Percentiles rank a stretch among this genome's conserved stretches.
Evolutionary conservation across 2,113 vertebrate genomes (phyloP).

Genomic region (Notarius quadriscutis): DNA sequence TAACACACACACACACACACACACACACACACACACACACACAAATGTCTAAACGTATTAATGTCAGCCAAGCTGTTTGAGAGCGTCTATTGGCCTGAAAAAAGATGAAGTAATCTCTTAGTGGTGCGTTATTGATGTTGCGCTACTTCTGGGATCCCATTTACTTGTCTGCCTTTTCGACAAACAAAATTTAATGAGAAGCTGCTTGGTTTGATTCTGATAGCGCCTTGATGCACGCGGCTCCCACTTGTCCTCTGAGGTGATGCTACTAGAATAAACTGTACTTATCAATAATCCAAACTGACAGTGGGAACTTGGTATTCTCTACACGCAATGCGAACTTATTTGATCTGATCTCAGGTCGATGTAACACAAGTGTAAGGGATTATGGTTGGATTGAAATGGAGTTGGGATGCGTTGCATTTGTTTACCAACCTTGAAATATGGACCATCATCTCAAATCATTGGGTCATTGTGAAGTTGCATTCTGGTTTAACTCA

Average conservation of each 20-base stretch:
- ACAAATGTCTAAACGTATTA: conserved; percentile 34
- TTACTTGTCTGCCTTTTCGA: conserved; percentile 31
- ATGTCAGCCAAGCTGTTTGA: conserved; percentile 36
- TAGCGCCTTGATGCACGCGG: conserved; percentile 36
- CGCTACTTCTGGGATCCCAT: conserved; percentile 36
- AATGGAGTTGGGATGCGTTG: conserved; percentile 15
- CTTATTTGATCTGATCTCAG: conserved; percentile 21
- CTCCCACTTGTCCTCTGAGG: conserved; percentile 22
- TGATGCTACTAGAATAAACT: conserved; percentile 44
- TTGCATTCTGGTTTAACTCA: background rate
- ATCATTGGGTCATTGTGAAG: background rate
- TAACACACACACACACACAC: conserved; percentile 21
- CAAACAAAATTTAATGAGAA: conserved; percentile 49
- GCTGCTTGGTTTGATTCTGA: conserved; percentile 30
- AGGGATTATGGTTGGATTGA: conserved; percentile 17
- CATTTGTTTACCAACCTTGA: conserved; percentile 12
- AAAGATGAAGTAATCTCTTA: conserved; percentile 46
- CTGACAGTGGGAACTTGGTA: conserved; percentile 16
- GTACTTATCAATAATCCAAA: conserved; percentile 37
- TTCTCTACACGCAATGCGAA: background rate
- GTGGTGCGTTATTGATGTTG: conserved; percentile 46
- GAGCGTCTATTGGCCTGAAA: conserved; percentile 19
- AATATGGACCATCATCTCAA: background rate
- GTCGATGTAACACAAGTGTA: background rate
- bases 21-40: conserved; percentile 15